Evolutionary conservation across 2,888 invertebrate species (phyloP), one percentile per base, ranked within the genome.

Genomic region (Cerceris rybyensis): DNA sequence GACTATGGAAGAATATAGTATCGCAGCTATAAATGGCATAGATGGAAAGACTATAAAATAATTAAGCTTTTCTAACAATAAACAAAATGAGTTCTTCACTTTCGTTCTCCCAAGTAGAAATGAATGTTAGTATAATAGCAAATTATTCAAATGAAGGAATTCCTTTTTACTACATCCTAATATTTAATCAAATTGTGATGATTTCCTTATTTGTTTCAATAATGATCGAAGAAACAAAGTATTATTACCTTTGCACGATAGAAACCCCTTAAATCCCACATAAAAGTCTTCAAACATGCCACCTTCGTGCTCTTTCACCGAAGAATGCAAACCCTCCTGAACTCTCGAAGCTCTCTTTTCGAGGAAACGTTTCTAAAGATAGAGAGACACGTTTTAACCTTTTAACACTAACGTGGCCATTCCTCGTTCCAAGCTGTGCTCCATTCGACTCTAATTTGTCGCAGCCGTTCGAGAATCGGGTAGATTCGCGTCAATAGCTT

Each of bases 401-500:
- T 76, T 81, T 72, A 76, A 75, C 65, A 67, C 58, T 63, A 63
- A 49, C 75, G 43, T 58, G 58, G 28, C 46, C 77, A 49, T 16
- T 54, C 46, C 28, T 69, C 65, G 70, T 67, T 63, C 67, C 55
- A 58, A 39, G 28, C 55, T 63, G 28, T 64, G 70, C 63, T 65
- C 58, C 66, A 61, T 67, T 60, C 70, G 46, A 73, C 68, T 65
- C 73, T 59, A 84, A 82, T 79, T 74, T 72, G 70, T 64, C 80
- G 59, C 39, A 55, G 46, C 60, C 55, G 80, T 72, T 77, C 70
- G 54, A 41, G 79, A 70, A 69, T 55, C 73, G 50, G 57, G 69
- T 72, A 75, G 67, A 85, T 78, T 84, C 78, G 81, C 81, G 75
- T 75, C 87, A 86, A 88, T 87, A 84, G 77, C 73, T 78, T 85